Evolutionary conservation across 2,888 invertebrate species (phyloP).

Genomic region (Epirrhoe tristata): DNA sequence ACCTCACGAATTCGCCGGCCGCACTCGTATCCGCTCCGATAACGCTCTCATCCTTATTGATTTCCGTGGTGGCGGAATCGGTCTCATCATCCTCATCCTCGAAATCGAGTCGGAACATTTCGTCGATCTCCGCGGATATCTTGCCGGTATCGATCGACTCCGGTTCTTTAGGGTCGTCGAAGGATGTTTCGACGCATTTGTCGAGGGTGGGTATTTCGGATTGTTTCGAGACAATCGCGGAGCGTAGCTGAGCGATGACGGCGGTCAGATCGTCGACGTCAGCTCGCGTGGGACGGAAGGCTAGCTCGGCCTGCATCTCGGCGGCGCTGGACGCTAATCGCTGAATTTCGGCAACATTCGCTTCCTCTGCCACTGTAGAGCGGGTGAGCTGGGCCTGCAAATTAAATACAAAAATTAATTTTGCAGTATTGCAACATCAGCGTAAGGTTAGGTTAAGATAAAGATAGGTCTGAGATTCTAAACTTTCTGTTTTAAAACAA

Average conservation of each 20-base stretch:
- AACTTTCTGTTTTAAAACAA: no score
- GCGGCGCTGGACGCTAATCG: conserved; percentile 78
- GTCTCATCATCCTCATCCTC: conserved; percentile 77
- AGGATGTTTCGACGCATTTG: conserved; percentile 52
- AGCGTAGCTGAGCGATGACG: conserved; percentile 64
- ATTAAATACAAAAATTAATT: not conserved
- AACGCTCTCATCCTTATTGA: conserved; percentile 57
- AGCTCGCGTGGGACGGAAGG: conserved; percentile 84
- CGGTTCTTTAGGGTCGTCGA: conserved; percentile 53
- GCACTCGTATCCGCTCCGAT: conserved; percentile 22
- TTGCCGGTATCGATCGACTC: conserved; percentile 63
- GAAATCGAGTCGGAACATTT: conserved; percentile 77
- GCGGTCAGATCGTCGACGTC: conserved; percentile 85
- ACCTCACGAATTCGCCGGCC: conserved; percentile 57
- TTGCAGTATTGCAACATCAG: not conserved
- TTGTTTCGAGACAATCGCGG: conserved; percentile 61
- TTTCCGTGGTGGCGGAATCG: conserved; percentile 73
- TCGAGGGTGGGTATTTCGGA: conserved; percentile 46
- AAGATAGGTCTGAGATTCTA: no score
- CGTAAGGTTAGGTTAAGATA: no score
- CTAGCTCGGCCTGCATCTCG: conserved; percentile 85
- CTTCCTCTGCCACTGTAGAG: conserved; percentile 83
- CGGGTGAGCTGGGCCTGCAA: conserved; percentile 72
- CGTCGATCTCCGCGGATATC: conserved; percentile 78
- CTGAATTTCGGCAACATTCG: conserved; percentile 85